Base-by-base conservation (phyloP, 2,888 invertebrate species). In the Macrophya annulata region DNA sequence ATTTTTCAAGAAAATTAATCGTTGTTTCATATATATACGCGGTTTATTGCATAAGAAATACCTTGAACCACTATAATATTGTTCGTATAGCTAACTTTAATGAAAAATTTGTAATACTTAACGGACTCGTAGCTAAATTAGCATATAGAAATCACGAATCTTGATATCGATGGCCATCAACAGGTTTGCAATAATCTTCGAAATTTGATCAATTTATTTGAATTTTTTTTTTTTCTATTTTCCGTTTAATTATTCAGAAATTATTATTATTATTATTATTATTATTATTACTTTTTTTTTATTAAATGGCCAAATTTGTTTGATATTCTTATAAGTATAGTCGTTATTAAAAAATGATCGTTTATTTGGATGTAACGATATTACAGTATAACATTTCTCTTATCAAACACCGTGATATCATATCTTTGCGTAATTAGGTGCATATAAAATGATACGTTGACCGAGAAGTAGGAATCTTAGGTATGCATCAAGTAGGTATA, bases 111-210 rank as follows among this genome's bases (percentile, higher is more conserved):
- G 71, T 40, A 9, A 71, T 71, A 71, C 40, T 40, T 40, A 71
- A 37, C 71, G 25, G 37, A 71, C 37, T 40, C 25, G 37, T 15
- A 71, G 40, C 8, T 37, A 0, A 1, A 74, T 76, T 76, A 76
- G n/a, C 76, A 76, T 76, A 76, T 76, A 76, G 76, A 76, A 76
- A 76, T 48, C 25, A 45, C 25, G 21, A 21, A 45, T 9, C 4
- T 48, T 25, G 10, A 21, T 25, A 25, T 62, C 25, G 62, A 25
- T 25, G 10, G 62, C 12, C 10, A 62, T 62, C 62, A 12, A 62
- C 62, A 62, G 62, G 62, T 62, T 10, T 25, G 25, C 62, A 62
- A 25, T 4, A 62, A 62, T 62, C 0, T 62, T 25, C n/a, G 6
- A 17, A 8, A 55, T 55, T n/a, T 8, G 1, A 55, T 6, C 55